Evolutionary conservation across 2,797 vertebrate species (phyloP), one percentile per base, ranked within the genome.

Genomic region (Leuciscus waleckii): DNA sequence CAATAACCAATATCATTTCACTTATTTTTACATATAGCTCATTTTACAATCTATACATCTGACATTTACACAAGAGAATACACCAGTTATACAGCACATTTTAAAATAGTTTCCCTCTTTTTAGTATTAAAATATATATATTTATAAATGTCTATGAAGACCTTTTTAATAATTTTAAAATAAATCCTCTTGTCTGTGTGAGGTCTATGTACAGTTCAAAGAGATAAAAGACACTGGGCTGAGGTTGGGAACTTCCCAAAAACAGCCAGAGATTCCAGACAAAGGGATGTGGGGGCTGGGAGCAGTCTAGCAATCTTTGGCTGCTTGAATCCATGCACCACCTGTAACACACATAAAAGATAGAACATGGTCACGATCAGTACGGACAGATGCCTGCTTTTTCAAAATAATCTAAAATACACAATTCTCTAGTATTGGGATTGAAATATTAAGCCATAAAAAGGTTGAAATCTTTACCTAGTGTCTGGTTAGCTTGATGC

Each of bases 101-200:
- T 95, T 96, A 96, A 96, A 96, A 96, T 96, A 96, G 83, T 92
- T 95, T 94, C 95, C 94, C 94, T 93, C 93, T 93, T 95, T 95
- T 95, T 95, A 95, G 95, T 95, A 96, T 96, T 95, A 94, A 94
- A 93, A 94, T 89, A 85, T 79, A 86, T 89, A 83, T 89, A 92
- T 94, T 93, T 89, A 89, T 86, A 86, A 80, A 86, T 83, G 82
- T 88, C 87, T 86, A 94, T 94, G 54, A 89, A 91, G 87, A 91
- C 87, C 86, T 93, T 92, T 91, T 91, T 90, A 91, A 92, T 90
- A 92, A 85, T 87, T 93, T 87, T 91, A 93, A 93, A 94, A 95
- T 94, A 95, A 94, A 95, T 94, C 91, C 92, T 95, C 92, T 93
- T 88, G 85, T 91, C 89, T 93, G 88, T 89, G 90, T 93, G 90